These are phyloP conservation scores for Antedon mediterranea DNA, from an alignment of 53 echinoderm and acorn worm species.

Conservation along the genomic window DNA sequence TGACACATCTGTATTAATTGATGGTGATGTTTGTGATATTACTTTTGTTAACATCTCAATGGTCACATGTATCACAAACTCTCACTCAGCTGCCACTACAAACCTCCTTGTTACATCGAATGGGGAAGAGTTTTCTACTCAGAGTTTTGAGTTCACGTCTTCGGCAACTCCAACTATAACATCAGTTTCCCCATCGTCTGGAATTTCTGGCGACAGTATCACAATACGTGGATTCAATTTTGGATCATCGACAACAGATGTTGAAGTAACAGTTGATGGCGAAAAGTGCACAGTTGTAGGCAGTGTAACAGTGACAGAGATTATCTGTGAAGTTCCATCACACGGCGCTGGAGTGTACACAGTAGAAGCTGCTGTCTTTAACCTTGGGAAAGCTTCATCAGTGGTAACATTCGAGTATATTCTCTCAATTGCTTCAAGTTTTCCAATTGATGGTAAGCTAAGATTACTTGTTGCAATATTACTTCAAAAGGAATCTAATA, in stretches of 20 bases:
- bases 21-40: conserved; percentile 31
- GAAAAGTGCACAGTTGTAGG: conserved; percentile 25
- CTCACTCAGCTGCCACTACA: conserved; percentile 9
- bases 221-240: conserved; percentile 50
- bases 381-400: conserved; percentile 37
- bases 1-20: conserved; percentile 36
- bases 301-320: conserved; percentile 17
- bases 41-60: conserved; percentile 41
- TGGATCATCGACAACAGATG: conserved; percentile 17
- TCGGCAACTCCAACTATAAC: conserved; percentile 30
- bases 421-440: conserved; percentile 16
- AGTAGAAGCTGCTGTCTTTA: conserved; percentile 24
- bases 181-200: conserved; percentile 20
- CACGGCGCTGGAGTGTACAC: conserved; percentile 64
- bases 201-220: conserved; percentile 45
- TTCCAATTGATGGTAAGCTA: conserved; percentile 53
- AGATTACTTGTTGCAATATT: too few species aligned
- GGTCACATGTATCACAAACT: conserved; percentile 41
- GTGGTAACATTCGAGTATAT: conserved; percentile 35
- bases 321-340: conserved; percentile 38
- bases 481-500: too few species aligned
- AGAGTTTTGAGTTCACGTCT: conserved; percentile 20
- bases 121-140: conserved; percentile 7
- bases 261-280: conserved; percentile 48
- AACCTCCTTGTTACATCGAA: conserved; percentile 33